phyloP scores from a whole-genome alignment of 1,140 invertebrate species.

The Anagrus nilaparvatae region DNA sequence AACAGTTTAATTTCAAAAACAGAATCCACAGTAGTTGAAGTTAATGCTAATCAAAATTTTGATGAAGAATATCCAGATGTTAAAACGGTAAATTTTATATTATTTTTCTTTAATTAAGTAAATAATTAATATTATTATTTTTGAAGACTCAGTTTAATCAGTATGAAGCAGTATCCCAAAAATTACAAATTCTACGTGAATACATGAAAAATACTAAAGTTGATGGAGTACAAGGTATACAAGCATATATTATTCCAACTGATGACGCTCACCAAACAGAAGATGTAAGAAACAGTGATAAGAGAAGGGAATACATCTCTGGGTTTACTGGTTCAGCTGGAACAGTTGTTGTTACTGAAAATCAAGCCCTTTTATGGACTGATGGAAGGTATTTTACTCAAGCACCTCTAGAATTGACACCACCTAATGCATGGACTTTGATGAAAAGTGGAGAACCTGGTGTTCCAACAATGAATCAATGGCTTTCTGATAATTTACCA shows the following conservation, averaged over 20 bases:
- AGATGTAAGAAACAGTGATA: constrained; percentile 78
- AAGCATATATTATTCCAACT: constrained; percentile 76
- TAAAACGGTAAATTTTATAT: too few relatives aligned
- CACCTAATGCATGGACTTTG: constrained; percentile 52
- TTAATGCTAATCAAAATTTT: too few relatives aligned
- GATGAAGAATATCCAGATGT: too few relatives aligned
- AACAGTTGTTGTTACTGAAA: constrained; percentile 74
- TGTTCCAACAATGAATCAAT: constrained; percentile 61
- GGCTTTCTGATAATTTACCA: constrained; percentile 65
- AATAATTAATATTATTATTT: too few relatives aligned
- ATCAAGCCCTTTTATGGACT: constrained; percentile 83
- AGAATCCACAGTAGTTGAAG: too few relatives aligned
- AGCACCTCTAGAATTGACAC: constrained; percentile 56
- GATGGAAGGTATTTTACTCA: constrained; percentile 92
- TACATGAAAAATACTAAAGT: constrained; percentile 47
- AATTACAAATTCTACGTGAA: constrained; percentile 40
- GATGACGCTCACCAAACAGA: constrained; percentile 83
- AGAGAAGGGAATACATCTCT: constrained; percentile 70
- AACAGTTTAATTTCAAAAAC: too few relatives aligned
- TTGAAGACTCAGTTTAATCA: too few relatives aligned
- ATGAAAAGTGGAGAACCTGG: constrained; percentile 64
- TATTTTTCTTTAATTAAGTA: too few relatives aligned
- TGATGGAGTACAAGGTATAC: constrained; percentile 34
- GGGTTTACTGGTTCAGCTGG: constrained; percentile 85
- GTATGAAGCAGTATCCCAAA: too few relatives aligned